Conservation (phyloP, 2,113 vertebrate species). For the Oncorhynchus mykiss region DNA sequence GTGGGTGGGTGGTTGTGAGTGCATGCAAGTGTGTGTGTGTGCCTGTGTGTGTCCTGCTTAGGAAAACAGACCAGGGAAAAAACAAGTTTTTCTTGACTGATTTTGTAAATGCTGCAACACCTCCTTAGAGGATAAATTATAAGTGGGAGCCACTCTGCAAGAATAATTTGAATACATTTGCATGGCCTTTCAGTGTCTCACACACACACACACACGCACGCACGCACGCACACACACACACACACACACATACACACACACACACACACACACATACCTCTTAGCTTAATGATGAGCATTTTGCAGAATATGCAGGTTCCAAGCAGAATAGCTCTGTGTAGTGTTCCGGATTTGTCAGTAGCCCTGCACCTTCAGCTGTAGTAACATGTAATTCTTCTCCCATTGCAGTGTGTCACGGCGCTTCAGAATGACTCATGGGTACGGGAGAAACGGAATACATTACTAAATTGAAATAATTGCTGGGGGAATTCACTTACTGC, state of each 20-base stretch:
- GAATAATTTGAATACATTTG: constrained; percentile 26
- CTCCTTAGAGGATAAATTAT: constrained; percentile 27
- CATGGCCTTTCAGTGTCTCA: constrained; percentile 3
- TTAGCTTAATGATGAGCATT: constrained; percentile 24
- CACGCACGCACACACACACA: too few relatives aligned
- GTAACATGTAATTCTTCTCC: not conserved
- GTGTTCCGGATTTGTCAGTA: constrained; percentile 21
- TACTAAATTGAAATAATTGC: not conserved
- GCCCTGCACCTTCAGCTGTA: constrained; percentile 2
- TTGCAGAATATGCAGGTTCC: constrained; percentile 34
- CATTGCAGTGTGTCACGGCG: not conserved
- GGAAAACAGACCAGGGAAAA: not conserved
- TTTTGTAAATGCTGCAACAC: constrained; percentile 24
- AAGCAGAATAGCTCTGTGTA: constrained; percentile 22
- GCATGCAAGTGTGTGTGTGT: not conserved
- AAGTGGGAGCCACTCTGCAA: constrained; percentile 8
- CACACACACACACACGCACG: too few relatives aligned
- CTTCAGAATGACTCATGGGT: too few relatives aligned
- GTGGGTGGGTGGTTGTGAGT: not conserved
- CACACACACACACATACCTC: too few relatives aligned
- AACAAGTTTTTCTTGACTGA: constrained; percentile 19
- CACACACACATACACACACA: too few relatives aligned
- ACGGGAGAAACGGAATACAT: not conserved
- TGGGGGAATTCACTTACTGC: not conserved
- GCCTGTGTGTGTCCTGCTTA: not conserved